A percentile compares a stretch with the other conserved stretches of the same genome.
Evolutionary conservation across 2,113 vertebrate genomes (phyloP).

Genomic region (Halcyon senegalensis): DNA sequence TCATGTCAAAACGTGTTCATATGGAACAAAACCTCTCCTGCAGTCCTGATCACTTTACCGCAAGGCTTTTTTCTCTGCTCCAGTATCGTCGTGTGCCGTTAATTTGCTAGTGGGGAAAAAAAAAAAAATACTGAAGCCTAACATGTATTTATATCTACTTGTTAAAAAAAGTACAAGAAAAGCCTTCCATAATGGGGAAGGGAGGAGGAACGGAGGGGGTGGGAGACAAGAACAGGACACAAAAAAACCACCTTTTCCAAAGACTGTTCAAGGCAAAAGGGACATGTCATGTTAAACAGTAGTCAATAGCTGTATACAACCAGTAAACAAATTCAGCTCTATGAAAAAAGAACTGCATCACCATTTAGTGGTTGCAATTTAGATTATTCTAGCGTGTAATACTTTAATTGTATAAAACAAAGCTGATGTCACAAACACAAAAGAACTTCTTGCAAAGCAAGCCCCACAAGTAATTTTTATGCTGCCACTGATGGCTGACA

Average conservation of each 20-base stretch:
- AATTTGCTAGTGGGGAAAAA: background rate
- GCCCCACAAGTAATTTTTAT: constrained; percentile 87
- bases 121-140: background rate
- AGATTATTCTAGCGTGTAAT: constrained; percentile 96
- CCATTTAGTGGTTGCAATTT: constrained; percentile 89
- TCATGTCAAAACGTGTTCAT: background rate
- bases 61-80: constrained; percentile 4
- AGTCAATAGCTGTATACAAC: constrained; percentile 87
- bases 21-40: constrained; percentile 37
- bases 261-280: constrained; percentile 60
- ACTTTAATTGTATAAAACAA: constrained; percentile 97
- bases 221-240: constrained; percentile 48
- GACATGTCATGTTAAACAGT: constrained; percentile 86
- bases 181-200: constrained; percentile 47
- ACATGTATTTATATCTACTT: constrained; percentile 30
- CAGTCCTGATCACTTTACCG: constrained; percentile 17
- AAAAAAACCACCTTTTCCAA: constrained; percentile 53
- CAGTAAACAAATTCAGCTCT: constrained; percentile 91
- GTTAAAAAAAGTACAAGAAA: constrained; percentile 52
- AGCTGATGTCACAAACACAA: constrained; percentile 91
- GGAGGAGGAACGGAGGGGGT: constrained; percentile 30
- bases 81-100: constrained; percentile 14
- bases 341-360: constrained; percentile 83
- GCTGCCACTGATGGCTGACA: constrained; percentile 84
- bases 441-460: constrained; percentile 86